Evolutionary conservation across 2,113 vertebrate species (phyloP), one percentile per base, ranked within the genome.

Genomic region (Condylura cristata): DNA sequence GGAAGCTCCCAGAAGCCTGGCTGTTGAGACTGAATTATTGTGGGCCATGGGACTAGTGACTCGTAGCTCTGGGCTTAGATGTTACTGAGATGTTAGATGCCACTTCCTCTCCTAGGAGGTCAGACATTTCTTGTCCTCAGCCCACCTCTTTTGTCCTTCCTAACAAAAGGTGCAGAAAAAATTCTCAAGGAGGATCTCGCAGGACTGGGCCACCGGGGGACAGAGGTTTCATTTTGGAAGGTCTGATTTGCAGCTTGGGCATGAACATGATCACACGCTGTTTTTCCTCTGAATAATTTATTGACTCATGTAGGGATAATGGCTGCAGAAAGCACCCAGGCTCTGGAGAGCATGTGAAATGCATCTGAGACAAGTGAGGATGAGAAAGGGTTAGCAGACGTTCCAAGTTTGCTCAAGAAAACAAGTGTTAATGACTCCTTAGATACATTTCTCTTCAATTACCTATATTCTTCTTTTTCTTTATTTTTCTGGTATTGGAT

Each of bases 161-260:
- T 3, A 41, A n/a, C 12, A 24, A 68, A 71, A 86, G 51, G 0
- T 22, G 5, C 34, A 30, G 56, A 48, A n/a, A 13, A 10, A 4
- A 8, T 2, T 1, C 26, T 5, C 2, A 61, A 11, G 30, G 34
- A 9, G 22, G 13, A 11, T 6, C 8, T 30, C 26, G 7, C 0
- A 16, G 5, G 4, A 9, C 13, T 24, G 53, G 60, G 51, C 26
- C 1, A 44, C 18, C 32, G 51, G n/a, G 79, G 68, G 5, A 28
- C 14, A 74, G 37, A 32, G 4, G 1, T 37, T 70, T 92, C 9
- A 6, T 58, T 65, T 71, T 12, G 34, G 2, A 41, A 71, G 22
- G 12, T 80, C 34, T 13, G 9, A 37, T 53, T 63, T 44, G 74
- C 37, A 89, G 16, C 53, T 9, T 65, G 13, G n/a, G 8, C 2